A percentile compares a stretch with the other conserved stretches of the same genome.
Evolutionary conservation across 2,113 vertebrate species (phyloP).

Genomic region (Vicugna pacos): DNA sequence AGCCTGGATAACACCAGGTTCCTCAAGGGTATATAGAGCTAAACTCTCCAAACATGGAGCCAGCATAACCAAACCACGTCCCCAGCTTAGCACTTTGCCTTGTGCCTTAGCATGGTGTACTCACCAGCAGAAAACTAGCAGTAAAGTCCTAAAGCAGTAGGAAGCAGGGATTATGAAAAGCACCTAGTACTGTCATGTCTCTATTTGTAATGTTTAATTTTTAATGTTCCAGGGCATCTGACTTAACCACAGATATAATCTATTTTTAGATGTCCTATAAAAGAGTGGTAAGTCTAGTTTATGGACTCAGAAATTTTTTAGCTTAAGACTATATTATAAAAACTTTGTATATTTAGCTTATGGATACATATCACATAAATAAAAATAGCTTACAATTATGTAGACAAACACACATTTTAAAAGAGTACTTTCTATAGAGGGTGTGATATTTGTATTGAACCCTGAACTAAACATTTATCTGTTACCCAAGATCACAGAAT

Average conservation of each 20-base stretch:
- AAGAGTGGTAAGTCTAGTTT: constrained; percentile 36
- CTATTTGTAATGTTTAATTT: constrained; percentile 60
- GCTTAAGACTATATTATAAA: constrained; percentile 1
- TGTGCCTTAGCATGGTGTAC: not conserved
- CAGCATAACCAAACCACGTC: not conserved
- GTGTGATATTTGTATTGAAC: constrained; percentile 42
- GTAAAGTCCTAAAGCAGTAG: not conserved
- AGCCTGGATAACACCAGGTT: not conserved
- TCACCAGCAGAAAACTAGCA: not conserved
- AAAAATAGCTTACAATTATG: not conserved
- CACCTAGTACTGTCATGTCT: constrained; percentile 24
- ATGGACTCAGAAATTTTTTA: constrained; percentile 40
- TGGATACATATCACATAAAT: not conserved
- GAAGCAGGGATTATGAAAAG: constrained; percentile 12
- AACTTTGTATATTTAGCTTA: constrained; percentile 19
- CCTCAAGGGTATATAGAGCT: not conserved
- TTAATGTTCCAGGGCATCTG: constrained; percentile 62
- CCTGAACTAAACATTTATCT: constrained; percentile 47
- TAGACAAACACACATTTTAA: not conserved
- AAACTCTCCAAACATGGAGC: not conserved
- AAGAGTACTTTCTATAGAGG: not conserved
- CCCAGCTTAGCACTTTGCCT: not conserved
- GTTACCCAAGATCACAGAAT: constrained; percentile 38
- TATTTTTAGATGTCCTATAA: constrained; percentile 66
- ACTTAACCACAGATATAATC: constrained; percentile 45